Evolutionary conservation across 2,888 invertebrate species (phyloP).

Genomic region (Deilephila elpenor): DNA sequence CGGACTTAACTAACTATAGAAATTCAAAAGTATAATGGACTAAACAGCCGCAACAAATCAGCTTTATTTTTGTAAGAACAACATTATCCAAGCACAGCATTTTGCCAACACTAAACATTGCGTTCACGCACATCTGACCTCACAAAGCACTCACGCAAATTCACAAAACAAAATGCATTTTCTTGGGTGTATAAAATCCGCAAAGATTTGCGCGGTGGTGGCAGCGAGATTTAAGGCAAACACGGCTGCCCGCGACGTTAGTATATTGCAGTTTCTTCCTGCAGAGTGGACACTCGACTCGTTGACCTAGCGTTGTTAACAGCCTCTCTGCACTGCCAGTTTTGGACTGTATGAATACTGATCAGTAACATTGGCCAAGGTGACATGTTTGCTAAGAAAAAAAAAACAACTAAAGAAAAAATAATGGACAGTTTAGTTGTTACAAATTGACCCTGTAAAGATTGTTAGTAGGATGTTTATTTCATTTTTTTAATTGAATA

Average conservation of each 20-base stretch:
- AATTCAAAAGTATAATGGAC: too few species aligned
- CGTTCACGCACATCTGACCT: not conserved
- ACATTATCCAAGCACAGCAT: not conserved
- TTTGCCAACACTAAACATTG: not conserved
- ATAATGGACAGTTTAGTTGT: not conserved
- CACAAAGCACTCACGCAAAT: too few species aligned
- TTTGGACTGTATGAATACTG: constrained; percentile 30
- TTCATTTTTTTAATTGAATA: too few species aligned
- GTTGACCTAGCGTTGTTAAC: constrained; percentile 39
- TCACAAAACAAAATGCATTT: constrained; percentile 9
- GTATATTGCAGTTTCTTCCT: constrained; percentile 37
- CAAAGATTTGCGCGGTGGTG: constrained; percentile 20
- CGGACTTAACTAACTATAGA: too few species aligned
- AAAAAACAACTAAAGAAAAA: too few species aligned
- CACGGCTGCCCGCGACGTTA: constrained; percentile 11
- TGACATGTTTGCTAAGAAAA: too few species aligned
- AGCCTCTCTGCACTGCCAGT: constrained; percentile 40
- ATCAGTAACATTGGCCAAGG: not conserved
- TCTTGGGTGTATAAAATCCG: constrained; percentile 1
- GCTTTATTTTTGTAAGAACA: too few species aligned
- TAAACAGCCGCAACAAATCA: too few species aligned
- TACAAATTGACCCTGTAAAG: not conserved
- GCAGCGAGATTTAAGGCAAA: constrained; percentile 24
- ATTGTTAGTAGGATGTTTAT: not conserved
- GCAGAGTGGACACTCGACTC: constrained; percentile 47